Evolutionary conservation across 2,113 vertebrate species (phyloP), one percentile per base, ranked within the genome.

Genomic region (Mohoua ochrocephala): DNA sequence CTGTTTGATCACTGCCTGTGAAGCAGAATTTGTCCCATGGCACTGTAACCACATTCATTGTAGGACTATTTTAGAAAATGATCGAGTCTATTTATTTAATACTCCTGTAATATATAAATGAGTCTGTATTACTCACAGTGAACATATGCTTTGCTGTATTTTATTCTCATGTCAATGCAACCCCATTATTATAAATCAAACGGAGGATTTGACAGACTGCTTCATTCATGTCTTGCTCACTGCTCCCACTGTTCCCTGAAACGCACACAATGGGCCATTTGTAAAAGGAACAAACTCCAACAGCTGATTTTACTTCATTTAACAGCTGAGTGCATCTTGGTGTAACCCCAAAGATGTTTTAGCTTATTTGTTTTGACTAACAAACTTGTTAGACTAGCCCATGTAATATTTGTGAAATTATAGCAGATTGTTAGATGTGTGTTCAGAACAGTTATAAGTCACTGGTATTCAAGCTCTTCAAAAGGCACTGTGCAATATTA

Each of bases 161-260:
- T 94, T 88, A 65, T 83, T 94, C 78, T 93, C 60, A 49, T 88
- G 76, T 95, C 92, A 95, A 21, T 64, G 70, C 63, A 92, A 92
- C 52, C 75, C 79, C 39, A 47, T 84, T 91, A 88, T 90, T 96
- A 93, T 85, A 81, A 94, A 82, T 87, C 74, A 90, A 87, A 91
- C 10, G 0, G 14, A 71, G 85, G 76, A 73, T 93, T 31, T 95
- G 86, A 83, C 79, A 94, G 76, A 68, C 79, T 74, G 14, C 49
- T 82, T 74, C 65, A 80, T 84, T 74, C 88, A 61, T 67, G 37
- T 87, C 50, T 79, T 86, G 78, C 83, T 95, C 74, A 35, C 45
- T 42, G 60, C 28, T 94, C n/a, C 84, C 84, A 76, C 67, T 84
- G 49, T 73, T 92, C 71, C 26, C 79, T 83, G 59, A 41, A 88